Evolutionary conservation across 1,140 invertebrate genomes (phyloP).

Genomic region (Ladona fulva): DNA sequence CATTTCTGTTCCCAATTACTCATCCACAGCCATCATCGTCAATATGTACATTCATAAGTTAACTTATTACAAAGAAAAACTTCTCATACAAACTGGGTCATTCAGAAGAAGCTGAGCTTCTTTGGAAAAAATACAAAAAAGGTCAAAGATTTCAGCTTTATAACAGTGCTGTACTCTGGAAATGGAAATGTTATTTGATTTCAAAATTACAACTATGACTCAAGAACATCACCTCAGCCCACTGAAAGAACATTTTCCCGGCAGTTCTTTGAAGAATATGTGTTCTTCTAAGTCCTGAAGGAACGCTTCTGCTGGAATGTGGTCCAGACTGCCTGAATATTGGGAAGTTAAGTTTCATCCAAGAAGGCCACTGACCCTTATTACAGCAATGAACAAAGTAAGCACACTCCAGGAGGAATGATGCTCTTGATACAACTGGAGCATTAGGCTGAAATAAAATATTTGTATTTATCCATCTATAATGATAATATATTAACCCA

Average conservation of each 20-base stretch:
- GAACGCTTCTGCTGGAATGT: slow-evolving; percentile 32
- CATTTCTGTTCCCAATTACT: too few relatives aligned
- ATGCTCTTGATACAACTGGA: slow-evolving; percentile 82
- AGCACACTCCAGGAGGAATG: slow-evolving; percentile 87
- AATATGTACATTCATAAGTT: too few relatives aligned
- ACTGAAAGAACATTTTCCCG: slow-evolving; percentile 93
- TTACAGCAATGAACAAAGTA: slow-evolving; percentile 96
- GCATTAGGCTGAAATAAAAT: slow-evolving; percentile 85
- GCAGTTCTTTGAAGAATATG: slow-evolving; percentile 82
- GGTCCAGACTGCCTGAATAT: slow-evolving; percentile 68
- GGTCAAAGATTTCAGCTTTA: too few relatives aligned
- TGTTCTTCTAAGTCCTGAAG: slow-evolving; percentile 56
- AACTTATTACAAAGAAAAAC: too few relatives aligned
- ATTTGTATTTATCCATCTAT: too few relatives aligned
- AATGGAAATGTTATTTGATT: too few relatives aligned
- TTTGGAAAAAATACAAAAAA: too few relatives aligned
- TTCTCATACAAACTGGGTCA: too few relatives aligned
- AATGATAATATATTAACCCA: not conserved
- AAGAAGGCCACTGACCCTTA: slow-evolving; percentile 92
- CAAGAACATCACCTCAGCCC: slow-evolving; percentile 67
- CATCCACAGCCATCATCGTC: too few relatives aligned
- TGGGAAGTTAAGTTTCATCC: slow-evolving; percentile 83
- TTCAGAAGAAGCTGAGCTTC: too few relatives aligned
- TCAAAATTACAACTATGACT: not conserved
- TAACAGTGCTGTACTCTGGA: too few relatives aligned